These are phyloP conservation scores for Cyclargus thomasi DNA, from an alignment of 1,140 invertebrate species.

Conservation along the genomic window DNA sequence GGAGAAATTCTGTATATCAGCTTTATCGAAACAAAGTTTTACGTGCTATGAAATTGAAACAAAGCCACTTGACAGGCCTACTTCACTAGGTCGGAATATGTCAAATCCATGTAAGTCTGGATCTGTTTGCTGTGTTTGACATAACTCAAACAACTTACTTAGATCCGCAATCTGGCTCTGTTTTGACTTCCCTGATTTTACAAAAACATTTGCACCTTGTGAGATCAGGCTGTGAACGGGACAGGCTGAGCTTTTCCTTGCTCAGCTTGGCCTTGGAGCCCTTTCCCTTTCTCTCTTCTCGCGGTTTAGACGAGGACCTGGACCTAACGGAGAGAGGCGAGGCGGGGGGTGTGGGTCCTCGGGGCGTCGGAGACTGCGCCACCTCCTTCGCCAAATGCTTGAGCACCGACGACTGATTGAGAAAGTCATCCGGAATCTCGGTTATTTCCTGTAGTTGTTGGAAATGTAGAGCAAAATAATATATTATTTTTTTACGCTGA, in stretches of 20 bases:
- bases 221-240: slow-evolving; percentile 80
- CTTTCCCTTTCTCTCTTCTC: slow-evolving; percentile 55
- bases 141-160: too few relatives aligned
- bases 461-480: too few relatives aligned
- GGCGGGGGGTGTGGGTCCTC: slow-evolving; percentile 53
- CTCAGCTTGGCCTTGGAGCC: slow-evolving; percentile 60
- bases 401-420: slow-evolving; percentile 88
- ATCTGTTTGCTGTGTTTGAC: too few relatives aligned
- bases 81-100: too few relatives aligned
- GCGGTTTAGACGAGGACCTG: slow-evolving; percentile 30
- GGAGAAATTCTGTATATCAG: too few relatives aligned
- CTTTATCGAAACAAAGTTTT: too few relatives aligned
- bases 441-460: slow-evolving; percentile 80
- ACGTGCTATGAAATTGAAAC: too few relatives aligned
- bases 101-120: too few relatives aligned
- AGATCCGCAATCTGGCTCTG: too few relatives aligned
- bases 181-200: neutral
- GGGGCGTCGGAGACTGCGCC: slow-evolving; percentile 75
- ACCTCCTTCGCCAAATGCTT: slow-evolving; percentile 91
- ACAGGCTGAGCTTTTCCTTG: slow-evolving; percentile 80
- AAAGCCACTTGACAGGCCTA: too few relatives aligned
- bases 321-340: slow-evolving; percentile 43
- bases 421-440: slow-evolving; percentile 89
- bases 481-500: too few relatives aligned
- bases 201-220: slow-evolving; percentile 51